A percentile compares a stretch with the other conserved stretches of the same genome.
Evolutionary conservation across 2,888 invertebrate species (phyloP).

Genomic region (Orchesella flavescens): DNA sequence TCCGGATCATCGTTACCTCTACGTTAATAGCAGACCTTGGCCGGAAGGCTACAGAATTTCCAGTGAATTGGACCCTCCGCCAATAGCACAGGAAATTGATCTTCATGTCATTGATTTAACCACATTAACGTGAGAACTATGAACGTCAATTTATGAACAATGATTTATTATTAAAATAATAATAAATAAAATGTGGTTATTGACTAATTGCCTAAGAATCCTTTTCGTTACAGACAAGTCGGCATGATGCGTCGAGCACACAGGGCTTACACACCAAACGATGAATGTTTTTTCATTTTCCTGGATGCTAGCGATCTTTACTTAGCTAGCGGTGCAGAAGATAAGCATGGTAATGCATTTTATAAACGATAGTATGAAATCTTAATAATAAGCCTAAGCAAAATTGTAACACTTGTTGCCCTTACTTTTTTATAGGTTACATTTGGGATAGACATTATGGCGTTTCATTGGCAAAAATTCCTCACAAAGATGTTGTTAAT

Average conservation of each 20-base stretch:
- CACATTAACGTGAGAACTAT: constrained; percentile 79
- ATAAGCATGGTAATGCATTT: constrained; percentile 82
- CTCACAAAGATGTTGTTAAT: constrained; percentile 87
- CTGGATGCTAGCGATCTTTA: constrained; percentile 87
- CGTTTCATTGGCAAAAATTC: constrained; percentile 83
- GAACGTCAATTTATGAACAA: neutral
- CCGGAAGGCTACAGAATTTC: constrained; percentile 82
- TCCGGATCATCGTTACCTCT: constrained; percentile 80
- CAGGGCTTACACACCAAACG: constrained; percentile 87
- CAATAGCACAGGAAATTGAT: constrained; percentile 89
- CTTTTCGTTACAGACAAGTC: constrained; percentile 76
- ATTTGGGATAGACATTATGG: constrained; percentile 91
- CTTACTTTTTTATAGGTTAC: constrained; percentile 34
- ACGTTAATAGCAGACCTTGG: constrained; percentile 89
- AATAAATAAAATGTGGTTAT: constrained; percentile 5
- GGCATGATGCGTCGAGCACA: constrained; percentile 86
- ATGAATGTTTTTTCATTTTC: constrained; percentile 90
- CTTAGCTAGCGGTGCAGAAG: constrained; percentile 90
- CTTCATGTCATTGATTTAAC: constrained; percentile 89
- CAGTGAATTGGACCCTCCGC: constrained; percentile 86
- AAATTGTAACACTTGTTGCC: neutral
- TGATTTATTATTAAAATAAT: no score
- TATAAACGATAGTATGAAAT: no score
- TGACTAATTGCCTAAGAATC: no score
- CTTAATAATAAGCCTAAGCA: no score